These are phyloP conservation scores for Ruditapes philippinarum DNA, from an alignment of 1,140 invertebrate genomes.

Conservation along the genomic window DNA sequence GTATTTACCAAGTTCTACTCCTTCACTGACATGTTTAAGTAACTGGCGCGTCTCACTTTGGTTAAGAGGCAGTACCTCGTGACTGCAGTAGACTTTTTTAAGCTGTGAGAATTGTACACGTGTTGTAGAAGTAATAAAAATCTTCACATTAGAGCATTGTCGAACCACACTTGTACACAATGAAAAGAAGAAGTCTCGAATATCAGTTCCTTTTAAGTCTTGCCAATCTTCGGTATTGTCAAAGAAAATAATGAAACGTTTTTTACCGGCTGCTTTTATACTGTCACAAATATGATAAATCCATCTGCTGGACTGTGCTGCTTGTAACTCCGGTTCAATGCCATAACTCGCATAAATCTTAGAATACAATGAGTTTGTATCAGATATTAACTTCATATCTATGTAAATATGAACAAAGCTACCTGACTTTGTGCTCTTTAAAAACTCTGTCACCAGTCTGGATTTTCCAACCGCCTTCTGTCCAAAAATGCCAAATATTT, in stretches of 20 bases:
- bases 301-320: not conserved
- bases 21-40: not conserved
- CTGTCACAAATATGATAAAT: not conserved
- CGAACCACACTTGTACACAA: not conserved
- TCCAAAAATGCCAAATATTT: constrained; percentile 61
- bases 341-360: not conserved
- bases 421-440: not conserved
- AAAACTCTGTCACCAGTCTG: constrained; percentile 27
- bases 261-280: not conserved
- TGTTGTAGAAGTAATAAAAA: constrained; percentile 56
- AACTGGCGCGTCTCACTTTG: not conserved
- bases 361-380: not conserved
- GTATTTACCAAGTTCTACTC: constrained; percentile 15
- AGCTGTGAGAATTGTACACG: not conserved
- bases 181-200: constrained; percentile 19
- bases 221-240: constrained; percentile 57
- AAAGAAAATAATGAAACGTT: constrained; percentile 36
- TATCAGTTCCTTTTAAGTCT: not conserved
- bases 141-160: not conserved
- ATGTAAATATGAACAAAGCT: not conserved
- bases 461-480: constrained; percentile 57
- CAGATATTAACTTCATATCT: not conserved
- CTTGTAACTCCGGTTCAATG: not conserved
- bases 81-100: constrained; percentile 17
- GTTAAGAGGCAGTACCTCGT: not conserved